Evolutionary conservation across 2,888 invertebrate genomes (phyloP).

Genomic region (Aporophyla nigra): DNA sequence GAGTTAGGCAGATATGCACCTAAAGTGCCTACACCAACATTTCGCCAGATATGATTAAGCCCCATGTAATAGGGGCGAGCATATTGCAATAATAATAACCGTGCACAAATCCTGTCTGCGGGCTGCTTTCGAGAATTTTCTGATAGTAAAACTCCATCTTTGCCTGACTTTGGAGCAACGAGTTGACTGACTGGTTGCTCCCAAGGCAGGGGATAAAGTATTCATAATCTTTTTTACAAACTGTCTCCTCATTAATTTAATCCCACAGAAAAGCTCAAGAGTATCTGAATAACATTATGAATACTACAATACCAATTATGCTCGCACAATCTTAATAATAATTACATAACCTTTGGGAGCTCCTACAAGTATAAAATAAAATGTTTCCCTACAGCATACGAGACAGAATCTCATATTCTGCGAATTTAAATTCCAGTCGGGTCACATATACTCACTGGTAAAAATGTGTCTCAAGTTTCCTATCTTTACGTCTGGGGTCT

Average conservation of each 20-base stretch:
- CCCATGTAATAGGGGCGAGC: no score
- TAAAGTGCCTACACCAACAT: not conserved
- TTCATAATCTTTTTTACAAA: not conserved
- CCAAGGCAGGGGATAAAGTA: no score
- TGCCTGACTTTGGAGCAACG: not conserved
- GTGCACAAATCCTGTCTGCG: not conserved
- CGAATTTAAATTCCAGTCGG: constrained; percentile 48
- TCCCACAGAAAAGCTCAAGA: not conserved
- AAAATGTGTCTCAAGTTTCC: constrained; percentile 40
- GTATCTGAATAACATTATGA: not conserved
- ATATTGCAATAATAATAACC: not conserved
- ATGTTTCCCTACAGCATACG: constrained; percentile 21
- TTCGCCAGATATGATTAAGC: no score
- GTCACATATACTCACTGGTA: constrained; percentile 37
- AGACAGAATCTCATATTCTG: constrained; percentile 34
- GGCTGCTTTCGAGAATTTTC: not conserved
- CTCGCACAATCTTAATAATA: constrained; percentile 6
- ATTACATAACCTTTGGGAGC: constrained; percentile 18
- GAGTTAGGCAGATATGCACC: not conserved
- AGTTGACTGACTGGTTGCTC: not conserved
- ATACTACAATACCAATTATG: not conserved
- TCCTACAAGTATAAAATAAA: constrained; percentile 29
- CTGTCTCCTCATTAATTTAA: not conserved
- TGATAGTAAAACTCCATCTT: not conserved
- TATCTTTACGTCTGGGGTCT: constrained; percentile 16